phyloP scores from a whole-genome alignment of 2,797 vertebrate genomes.

The Australoheros facetus region DNA sequence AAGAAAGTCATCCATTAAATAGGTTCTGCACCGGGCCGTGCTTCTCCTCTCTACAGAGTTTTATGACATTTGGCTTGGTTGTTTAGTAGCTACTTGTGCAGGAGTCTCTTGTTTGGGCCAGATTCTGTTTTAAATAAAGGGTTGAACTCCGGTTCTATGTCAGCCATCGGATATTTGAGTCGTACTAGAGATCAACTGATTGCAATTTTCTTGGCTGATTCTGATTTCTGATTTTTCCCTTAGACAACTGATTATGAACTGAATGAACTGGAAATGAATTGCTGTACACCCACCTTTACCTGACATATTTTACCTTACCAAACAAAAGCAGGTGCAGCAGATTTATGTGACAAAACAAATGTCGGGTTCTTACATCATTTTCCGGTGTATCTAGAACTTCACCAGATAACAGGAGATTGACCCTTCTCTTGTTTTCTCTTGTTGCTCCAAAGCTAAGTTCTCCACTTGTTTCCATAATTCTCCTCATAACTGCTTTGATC shows the following conservation, averaged over 20 bases:
- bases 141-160: not conserved
- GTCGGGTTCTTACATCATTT: rapidly evolving
- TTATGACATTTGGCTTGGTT: not conserved
- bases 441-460: not conserved
- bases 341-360: not conserved
- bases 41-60: not conserved
- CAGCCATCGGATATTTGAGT: not conserved
- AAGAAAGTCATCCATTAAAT: not conserved
- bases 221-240: not conserved
- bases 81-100: not conserved
- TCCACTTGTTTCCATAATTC: not conserved
- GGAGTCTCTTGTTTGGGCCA: not conserved
- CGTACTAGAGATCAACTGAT: not conserved
- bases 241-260: not conserved
- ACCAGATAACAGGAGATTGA: not conserved
- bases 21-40: not conserved
- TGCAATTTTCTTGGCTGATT: not conserved
- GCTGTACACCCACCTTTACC: not conserved
- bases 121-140: not conserved
- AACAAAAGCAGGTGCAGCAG: not conserved
- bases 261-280: not conserved
- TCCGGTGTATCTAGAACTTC: not conserved
- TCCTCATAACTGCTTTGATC: not conserved
- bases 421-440: not conserved
- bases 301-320: rapidly evolving